Base-by-base conservation (phyloP, 92 coral and sea anemone species). In the Phenganax subtilis region DNA sequence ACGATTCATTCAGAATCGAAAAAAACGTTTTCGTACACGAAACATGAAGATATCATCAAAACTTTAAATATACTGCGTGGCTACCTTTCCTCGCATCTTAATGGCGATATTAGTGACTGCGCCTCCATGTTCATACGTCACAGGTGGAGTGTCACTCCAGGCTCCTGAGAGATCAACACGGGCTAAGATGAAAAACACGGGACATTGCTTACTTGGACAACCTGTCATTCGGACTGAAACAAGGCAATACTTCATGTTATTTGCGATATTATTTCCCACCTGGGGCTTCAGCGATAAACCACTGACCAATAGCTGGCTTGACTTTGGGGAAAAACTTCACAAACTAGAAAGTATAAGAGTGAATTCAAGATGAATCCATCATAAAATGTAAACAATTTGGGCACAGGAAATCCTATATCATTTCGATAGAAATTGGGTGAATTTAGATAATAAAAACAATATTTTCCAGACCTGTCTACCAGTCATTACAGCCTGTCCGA, bases 101-200 rank as follows among this genome's bases (percentile, higher is more conserved):
- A 93, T 86, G 1, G 97, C 97, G 29, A 93, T 90, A 54, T 93
- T 93, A 0, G 85, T 84, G n/a, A 91, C 98, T 7, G 88, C 84
- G 12, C 92, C 98, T 44, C 96, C 96, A 64, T 92, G 91, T 81
- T 92, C 97, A 70, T 92, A 94, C 12, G 98, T 93, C 30, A 91
- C 89, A 61, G 97, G 97, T 17, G 98, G 98, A 52, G 98, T 94
- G 82, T 94, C 98, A 77, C 92, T 94, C 98, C 98, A 94, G 53
- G 92, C 98, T 10, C 98, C 98, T 25, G 97, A 86, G 44, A 94
- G 85, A 79, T 94, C 98, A n/a, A 90, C 77, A 0, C 98, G 98
- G 6, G 91, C 98, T 93, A 77, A 60, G 10, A 56, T 14, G 58
- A 61, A 12, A n/a, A 37, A 37, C 47, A 37, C 47, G 47, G 1